Conservation (phyloP, 92 coral and sea anemone genomes). For the Pocillopora grandis region DNA sequence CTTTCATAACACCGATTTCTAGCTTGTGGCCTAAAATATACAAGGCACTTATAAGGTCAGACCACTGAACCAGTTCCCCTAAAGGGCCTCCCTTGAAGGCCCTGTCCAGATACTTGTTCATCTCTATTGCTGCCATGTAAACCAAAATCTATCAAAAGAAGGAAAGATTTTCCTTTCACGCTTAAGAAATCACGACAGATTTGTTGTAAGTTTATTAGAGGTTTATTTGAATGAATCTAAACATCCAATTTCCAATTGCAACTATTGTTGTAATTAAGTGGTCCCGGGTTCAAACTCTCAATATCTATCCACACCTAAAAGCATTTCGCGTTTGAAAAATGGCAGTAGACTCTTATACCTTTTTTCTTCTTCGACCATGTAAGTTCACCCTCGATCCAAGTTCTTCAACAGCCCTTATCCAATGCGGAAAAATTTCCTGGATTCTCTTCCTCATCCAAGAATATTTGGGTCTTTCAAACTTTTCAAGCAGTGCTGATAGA, state of each 20-base stretch:
- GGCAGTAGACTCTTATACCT: slow-evolving; percentile 24
- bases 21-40: slow-evolving; percentile 84
- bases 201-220: no score
- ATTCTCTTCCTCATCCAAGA: slow-evolving; percentile 73
- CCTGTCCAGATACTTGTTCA: slow-evolving; percentile 17
- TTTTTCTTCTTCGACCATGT: slow-evolving; percentile 38
- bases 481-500: slow-evolving; percentile 53
- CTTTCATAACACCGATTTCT: slow-evolving; percentile 1
- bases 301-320: no score
- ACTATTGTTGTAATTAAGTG: no score
- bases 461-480: slow-evolving; percentile 37
- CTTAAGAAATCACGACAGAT: no score
- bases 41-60: slow-evolving; percentile 71
- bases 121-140: slow-evolving; percentile 51
- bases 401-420: slow-evolving; percentile 57
- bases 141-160: slow-evolving; percentile 53
- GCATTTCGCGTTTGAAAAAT: not conserved
- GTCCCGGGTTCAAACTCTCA: no score
- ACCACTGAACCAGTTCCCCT: slow-evolving; percentile 87
- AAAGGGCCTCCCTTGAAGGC: slow-evolving; percentile 83
- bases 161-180: no score
- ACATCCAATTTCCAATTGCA: no score
- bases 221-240: no score
- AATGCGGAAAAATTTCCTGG: slow-evolving; percentile 61
- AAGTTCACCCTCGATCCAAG: slow-evolving; percentile 46